Evolutionary conservation across 64 coral and sea anemone species (phyloP).

Genomic region (Montipora sp.): DNA sequence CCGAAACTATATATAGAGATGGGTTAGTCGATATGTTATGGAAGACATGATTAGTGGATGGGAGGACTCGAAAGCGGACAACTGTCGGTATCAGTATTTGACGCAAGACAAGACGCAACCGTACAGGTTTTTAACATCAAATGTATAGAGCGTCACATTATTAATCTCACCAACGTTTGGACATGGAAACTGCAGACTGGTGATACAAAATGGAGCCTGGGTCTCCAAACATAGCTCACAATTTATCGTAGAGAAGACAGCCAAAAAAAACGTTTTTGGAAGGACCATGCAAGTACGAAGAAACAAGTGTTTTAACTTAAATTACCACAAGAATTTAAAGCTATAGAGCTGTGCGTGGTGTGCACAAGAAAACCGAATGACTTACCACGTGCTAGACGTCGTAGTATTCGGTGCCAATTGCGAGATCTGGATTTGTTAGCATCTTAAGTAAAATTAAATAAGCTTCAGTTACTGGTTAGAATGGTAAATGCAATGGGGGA

Average conservation of each 20-base stretch:
- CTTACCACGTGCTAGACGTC: conserved; percentile 95
- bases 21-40: too few relatives aligned
- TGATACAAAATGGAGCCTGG: too few relatives aligned
- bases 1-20: too few relatives aligned
- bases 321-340: background rate
- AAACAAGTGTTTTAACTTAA: background rate
- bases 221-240: background rate
- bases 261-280: background rate
- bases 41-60: too few relatives aligned
- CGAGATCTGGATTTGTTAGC: conserved; percentile 97
- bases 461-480: conserved; percentile 81
- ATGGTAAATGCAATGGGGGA: background rate
- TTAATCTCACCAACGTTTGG: too few relatives aligned
- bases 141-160: too few relatives aligned
- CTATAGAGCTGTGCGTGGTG: background rate
- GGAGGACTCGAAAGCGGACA: too few relatives aligned
- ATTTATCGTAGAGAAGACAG: background rate
- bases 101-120: too few relatives aligned
- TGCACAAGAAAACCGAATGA: conserved; percentile 58
- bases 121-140: too few relatives aligned
- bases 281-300: background rate
- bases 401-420: conserved; percentile 95
- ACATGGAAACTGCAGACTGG: too few relatives aligned
- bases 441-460: conserved; percentile 97
- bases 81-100: too few relatives aligned